Evolutionary conservation across 1,140 invertebrate species (phyloP).

Genomic region (Cardiocondyla obscurior): DNA sequence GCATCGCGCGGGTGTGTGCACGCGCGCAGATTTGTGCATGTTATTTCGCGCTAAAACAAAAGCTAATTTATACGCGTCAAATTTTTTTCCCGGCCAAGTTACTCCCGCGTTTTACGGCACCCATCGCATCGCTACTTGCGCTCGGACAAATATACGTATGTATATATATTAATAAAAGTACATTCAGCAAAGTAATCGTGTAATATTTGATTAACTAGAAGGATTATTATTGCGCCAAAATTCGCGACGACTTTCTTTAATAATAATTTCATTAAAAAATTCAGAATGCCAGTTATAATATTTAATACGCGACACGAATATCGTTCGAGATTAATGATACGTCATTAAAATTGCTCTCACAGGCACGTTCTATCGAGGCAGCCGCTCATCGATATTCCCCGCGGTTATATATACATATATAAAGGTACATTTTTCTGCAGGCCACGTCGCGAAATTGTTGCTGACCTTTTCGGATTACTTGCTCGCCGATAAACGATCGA

Average conservation of each 20-base stretch:
- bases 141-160: not conserved
- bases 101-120: not conserved
- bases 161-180: too few relatives aligned
- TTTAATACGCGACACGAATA: conserved; percentile 3
- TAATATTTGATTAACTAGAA: not conserved
- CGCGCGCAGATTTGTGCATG: conserved; percentile 17
- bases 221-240: not conserved
- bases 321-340: not conserved
- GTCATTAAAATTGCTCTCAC: conserved; percentile 33
- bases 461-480: conserved; percentile 62
- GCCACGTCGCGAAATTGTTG: conserved; percentile 43
- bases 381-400: conserved; percentile 55
- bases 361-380: conserved; percentile 58
- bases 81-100: conserved; percentile 14
- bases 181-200: not conserved
- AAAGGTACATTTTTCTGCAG: conserved; percentile 69
- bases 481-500: conserved; percentile 7
- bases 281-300: conserved; percentile 4
- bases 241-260: not conserved
- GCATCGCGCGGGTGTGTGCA: not conserved
- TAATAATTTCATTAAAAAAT: conserved; percentile 2
- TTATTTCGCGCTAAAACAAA: conserved; percentile 45
- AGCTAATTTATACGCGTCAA: conserved; percentile 46
- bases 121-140: not conserved
- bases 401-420: too few relatives aligned